These are phyloP conservation scores for Periparus ater DNA, from an alignment of 2,797 vertebrate species.

Conservation along the genomic window DNA sequence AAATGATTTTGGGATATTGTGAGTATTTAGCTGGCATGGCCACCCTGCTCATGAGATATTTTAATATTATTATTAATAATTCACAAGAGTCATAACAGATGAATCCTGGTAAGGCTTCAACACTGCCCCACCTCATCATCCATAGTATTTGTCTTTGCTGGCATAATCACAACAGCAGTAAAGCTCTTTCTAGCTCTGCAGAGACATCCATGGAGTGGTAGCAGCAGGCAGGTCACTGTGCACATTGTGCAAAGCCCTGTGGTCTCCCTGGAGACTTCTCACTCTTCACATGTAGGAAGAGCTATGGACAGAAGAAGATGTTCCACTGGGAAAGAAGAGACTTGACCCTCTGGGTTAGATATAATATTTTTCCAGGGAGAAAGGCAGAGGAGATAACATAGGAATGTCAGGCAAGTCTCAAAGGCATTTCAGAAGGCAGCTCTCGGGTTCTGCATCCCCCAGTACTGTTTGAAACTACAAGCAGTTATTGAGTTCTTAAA, in stretches of 20 bases:
- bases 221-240: not conserved
- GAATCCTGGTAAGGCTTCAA: not conserved
- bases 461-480: not conserved
- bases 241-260: not conserved
- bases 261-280: not conserved
- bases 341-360: not conserved
- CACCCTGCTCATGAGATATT: not conserved
- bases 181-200: not conserved
- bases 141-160: not conserved
- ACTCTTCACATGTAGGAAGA: not conserved
- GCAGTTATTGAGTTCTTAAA: not conserved
- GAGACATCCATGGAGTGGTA: too few relatives aligned
- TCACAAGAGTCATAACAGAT: accelerated
- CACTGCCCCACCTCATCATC: not conserved
- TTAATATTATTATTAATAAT: too few relatives aligned
- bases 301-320: not conserved
- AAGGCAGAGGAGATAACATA: not conserved
- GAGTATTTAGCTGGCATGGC: not conserved
- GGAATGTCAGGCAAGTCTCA: not conserved
- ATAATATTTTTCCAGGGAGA: not conserved
- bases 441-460: not conserved
- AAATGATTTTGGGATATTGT: not conserved
- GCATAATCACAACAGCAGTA: not conserved
- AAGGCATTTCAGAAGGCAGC: not conserved
- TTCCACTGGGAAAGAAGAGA: not conserved